Base-by-base conservation (phyloP, 2,888 invertebrate species). In the Drosophila eohydei region DNA sequence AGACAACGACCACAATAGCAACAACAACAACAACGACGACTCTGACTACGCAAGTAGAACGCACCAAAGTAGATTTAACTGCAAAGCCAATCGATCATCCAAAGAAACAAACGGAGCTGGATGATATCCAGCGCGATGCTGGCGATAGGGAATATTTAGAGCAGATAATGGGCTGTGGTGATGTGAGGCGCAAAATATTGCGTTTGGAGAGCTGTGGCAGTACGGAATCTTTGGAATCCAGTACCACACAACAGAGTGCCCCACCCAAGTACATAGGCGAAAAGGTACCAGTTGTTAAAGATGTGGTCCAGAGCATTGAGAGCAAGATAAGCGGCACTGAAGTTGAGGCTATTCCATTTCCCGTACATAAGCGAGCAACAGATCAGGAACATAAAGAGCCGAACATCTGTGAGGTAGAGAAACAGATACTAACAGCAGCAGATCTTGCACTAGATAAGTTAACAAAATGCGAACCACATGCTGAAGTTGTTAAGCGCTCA, bases 131-230 rank as follows among this genome's bases (percentile, higher is more conserved):
- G 54, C 76, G 54, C 11, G 69, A 66, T 56, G 65, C 82, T 46
- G 88, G 82, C 64, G 90, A 88, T 87, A 88, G 89, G 65, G 82
- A 87, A 52, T 88, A 88, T 61, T 72, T 91, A 73, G 86, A 86
- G 44, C 71, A 87, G 60, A 84, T 90, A 36, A 89, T 88, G 83
- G 82, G 85, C 64, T 94, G 94, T 52, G 94, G 94, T 36, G 95
- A 94, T 89, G 95, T 95, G 11, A 94, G 93, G 90, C 94, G 94
- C 14, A 94, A 94, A 88, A 93, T 95, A 55, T 93, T 93, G 90
- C 90, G 93, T 52, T 80, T 95, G 52, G 95, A 95, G 89, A 88
- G 80, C 59, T 80, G 62, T 64, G 78, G 75, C 59, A 83, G 77
- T 55, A 78, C 80, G 16, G 86, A 86, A 43, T 75, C 87, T 14